Evolutionary conservation across 2,797 vertebrate species (phyloP).

Genomic region (Avahi laniger): DNA sequence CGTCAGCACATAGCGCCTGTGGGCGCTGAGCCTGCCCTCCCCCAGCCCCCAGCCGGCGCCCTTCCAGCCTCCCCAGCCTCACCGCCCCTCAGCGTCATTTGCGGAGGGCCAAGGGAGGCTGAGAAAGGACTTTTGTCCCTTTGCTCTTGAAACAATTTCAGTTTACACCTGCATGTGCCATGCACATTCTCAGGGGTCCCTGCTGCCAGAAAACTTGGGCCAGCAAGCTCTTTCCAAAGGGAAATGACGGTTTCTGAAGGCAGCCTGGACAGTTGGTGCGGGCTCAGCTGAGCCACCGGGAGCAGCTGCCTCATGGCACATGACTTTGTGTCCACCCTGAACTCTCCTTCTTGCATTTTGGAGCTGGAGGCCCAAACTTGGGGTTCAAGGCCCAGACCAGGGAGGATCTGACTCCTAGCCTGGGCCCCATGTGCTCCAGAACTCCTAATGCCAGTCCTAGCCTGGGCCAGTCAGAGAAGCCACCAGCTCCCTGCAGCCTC

Average conservation of each 20-base stretch:
- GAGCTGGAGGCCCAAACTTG: background rate
- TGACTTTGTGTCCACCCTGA: rapidly evolving
- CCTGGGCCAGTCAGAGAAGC: background rate
- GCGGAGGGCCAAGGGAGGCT: background rate
- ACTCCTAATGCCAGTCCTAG: background rate
- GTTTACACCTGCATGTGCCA: background rate
- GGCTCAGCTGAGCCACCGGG: rapidly evolving
- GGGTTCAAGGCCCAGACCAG: too few relatives aligned
- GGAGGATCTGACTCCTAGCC: background rate
- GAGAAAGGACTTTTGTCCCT: background rate
- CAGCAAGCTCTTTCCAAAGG: background rate
- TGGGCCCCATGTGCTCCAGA: background rate
- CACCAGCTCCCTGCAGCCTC: background rate
- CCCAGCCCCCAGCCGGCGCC: background rate
- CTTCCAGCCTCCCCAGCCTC: background rate
- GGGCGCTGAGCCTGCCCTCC: background rate
- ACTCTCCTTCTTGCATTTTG: background rate
- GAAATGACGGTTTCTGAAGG: background rate
- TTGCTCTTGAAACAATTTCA: background rate
- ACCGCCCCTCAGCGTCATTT: too few relatives aligned
- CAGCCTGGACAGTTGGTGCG: rapidly evolving
- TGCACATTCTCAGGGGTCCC: background rate
- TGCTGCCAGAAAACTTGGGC: background rate
- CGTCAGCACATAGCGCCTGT: conserved; percentile 61
- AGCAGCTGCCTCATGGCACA: rapidly evolving